Evolutionary conservation across 2,113 vertebrate species (phyloP), one percentile per base, ranked within the genome.

Genomic region (Pseudonaja textilis): DNA sequence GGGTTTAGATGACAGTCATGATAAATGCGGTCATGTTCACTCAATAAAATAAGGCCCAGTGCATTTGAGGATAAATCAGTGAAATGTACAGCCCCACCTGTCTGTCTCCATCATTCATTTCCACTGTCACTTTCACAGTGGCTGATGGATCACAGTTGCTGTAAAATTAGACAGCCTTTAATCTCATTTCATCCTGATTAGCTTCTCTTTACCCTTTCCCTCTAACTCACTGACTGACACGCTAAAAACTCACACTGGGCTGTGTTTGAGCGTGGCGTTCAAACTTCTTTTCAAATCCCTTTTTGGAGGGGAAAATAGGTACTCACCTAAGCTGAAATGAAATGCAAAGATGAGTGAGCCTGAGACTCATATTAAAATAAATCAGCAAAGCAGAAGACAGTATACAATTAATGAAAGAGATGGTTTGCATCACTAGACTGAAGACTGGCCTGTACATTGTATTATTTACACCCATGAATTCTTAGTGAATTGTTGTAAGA

Each of bases 131-230:
- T 98, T 98, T 98, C 98, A 98, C 98, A 98, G 98, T 97, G 98
- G 98, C 98, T 99, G 99, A 99, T 99, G 99, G 99, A 99, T 99
- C 99, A 98, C 99, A 99, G 98, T 99, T 99, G 98, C 98, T 98
- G 99, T 98, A 99, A 99, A 99, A 99, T 99, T 99, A 99, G 99
- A 99, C 99, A 99, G 99, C 99, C 98, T 99, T 99, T 99, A 99
- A 99, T 99, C 98, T 98, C 98, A 98, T 99, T 99, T 98, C 98
- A 99, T 99, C 98, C 98, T 99, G 98, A 99, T 99, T 99, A 99
- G 98, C 98, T 98, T 98, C 98, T 98, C 98, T 97, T 98, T 98
- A 98, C 97, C 98, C 98, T 98, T 98, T 98, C 98, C 98, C 98
- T 98, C 98, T 98, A 98, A 99, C 98, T 98, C 98, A 98, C 98